Conservation (phyloP, 2,888 invertebrate genomes). For the Stenichneumon culpator region DNA sequence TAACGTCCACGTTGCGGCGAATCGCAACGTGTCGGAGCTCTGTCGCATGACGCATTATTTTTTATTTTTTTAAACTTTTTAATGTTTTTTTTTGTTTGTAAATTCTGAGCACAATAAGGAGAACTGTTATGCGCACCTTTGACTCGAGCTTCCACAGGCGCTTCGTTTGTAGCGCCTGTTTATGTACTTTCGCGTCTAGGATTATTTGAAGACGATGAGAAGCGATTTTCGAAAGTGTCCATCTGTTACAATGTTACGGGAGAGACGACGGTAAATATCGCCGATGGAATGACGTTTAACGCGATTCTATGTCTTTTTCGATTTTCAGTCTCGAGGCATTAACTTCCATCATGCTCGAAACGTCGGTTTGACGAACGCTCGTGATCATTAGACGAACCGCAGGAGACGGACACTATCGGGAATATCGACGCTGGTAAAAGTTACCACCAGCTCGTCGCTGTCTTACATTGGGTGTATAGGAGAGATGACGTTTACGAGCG, state of each 20-base stretch:
- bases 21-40: not conserved
- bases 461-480: not conserved
- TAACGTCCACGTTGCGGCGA: not conserved
- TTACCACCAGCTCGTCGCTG: not conserved
- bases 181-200: not conserved
- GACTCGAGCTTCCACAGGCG: conserved; percentile 9
- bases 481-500: conserved; percentile 58
- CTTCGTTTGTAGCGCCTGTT: conserved; percentile 15
- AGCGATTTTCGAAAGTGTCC: conserved; percentile 49
- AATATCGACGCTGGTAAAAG: not conserved
- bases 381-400: conserved; percentile 38
- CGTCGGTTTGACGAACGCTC: conserved; percentile 21
- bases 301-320: conserved; percentile 1
- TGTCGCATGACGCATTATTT: not conserved
- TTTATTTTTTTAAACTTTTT: not conserved
- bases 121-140: not conserved
- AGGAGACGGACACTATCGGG: not conserved
- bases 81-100: not conserved
- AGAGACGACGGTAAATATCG: conserved; percentile 30
- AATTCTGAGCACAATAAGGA: not conserved
- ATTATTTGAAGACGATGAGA: conserved; percentile 21
- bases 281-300: conserved; percentile 40
- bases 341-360: conserved; percentile 14
- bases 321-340: not conserved
- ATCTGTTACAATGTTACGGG: conserved; percentile 34